These are phyloP conservation scores for Wiebesia pumilae DNA, from an alignment of 1,140 invertebrate species.

Conservation along the genomic window DNA sequence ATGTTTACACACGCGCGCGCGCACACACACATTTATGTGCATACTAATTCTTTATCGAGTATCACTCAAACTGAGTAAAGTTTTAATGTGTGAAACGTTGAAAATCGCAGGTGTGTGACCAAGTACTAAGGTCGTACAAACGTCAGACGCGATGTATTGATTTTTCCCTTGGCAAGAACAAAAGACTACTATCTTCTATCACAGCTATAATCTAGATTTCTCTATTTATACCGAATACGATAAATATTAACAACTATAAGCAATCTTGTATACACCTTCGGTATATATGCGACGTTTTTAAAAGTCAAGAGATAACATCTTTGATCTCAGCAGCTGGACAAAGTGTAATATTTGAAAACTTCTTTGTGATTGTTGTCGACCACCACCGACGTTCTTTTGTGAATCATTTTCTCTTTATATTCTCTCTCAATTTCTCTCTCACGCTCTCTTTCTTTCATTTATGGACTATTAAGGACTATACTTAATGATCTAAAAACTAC, in stretches of 20 bases:
- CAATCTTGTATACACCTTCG: neutral
- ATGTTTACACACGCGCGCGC: too few relatives aligned
- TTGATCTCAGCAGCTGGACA: neutral
- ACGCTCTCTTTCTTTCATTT: constrained; percentile 17
- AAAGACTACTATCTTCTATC: constrained; percentile 7
- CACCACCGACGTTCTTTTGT: neutral
- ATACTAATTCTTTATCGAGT: neutral
- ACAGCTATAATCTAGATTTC: neutral
- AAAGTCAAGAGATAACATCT: neutral
- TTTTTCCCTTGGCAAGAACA: constrained; percentile 44
- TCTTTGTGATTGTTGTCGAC: neutral
- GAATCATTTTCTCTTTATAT: neutral
- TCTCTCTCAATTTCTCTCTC: constrained; percentile 3
- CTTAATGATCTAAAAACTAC: constrained; percentile 44
- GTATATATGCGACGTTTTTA: neutral
- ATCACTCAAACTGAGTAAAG: neutral
- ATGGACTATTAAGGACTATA: constrained; percentile 34
- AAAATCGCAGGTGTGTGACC: neutral
- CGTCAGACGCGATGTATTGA: constrained; percentile 52
- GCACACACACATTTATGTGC: neutral
- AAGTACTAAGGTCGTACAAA: constrained; percentile 40
- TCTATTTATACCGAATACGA: neutral
- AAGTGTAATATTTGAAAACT: neutral
- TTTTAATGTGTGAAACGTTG: too few relatives aligned
- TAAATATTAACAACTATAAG: neutral